phyloP scores from a whole-genome alignment of 2,888 invertebrate genomes.

The Orthonevra nobilis region DNA sequence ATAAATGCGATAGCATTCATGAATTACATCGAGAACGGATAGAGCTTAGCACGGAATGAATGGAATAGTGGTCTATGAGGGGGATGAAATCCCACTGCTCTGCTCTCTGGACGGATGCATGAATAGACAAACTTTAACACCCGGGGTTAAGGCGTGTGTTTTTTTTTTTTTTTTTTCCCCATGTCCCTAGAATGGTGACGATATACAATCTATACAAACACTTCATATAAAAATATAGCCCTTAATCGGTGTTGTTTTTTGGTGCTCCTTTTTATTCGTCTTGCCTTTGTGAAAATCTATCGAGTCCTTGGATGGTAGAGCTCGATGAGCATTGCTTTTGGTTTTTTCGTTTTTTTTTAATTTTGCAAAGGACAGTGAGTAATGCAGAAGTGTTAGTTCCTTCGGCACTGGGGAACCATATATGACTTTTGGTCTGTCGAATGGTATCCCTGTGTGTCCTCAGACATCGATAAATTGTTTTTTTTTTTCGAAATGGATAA shows the following conservation, averaged over 20 bases:
- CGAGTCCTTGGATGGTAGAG: slow-evolving; percentile 25
- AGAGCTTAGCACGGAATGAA: not conserved
- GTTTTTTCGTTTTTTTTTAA: slow-evolving; percentile 6
- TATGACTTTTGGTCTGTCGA: slow-evolving; percentile 59
- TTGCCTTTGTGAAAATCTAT: slow-evolving; percentile 43
- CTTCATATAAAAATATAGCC: slow-evolving; percentile 63
- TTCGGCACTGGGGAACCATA: slow-evolving; percentile 28
- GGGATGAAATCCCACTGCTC: slow-evolving; percentile 29
- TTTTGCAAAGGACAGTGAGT: slow-evolving; percentile 6
- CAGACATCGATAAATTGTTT: slow-evolving; percentile 63
- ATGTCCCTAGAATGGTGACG: slow-evolving; percentile 28
- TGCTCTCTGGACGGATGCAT: slow-evolving; percentile 43
- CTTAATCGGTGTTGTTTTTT: slow-evolving; percentile 59
- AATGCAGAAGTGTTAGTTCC: slow-evolving; percentile 15
- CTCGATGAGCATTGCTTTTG: not conserved
- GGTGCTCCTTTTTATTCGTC: slow-evolving; percentile 43
- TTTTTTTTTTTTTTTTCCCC: slow-evolving; percentile 17
- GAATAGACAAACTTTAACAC: slow-evolving; percentile 59
- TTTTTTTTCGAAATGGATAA: slow-evolving; percentile 61
- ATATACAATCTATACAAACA: slow-evolving; percentile 55
- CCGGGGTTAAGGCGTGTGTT: slow-evolving; percentile 46
- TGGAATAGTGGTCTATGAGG: not conserved
- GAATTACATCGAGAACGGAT: slow-evolving; percentile 41
- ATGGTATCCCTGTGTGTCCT: slow-evolving; percentile 49
- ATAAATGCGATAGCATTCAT: slow-evolving; percentile 57